A percentile compares a stretch with the other conserved stretches of the same genome.
Evolutionary conservation across 2,797 vertebrate genomes (phyloP).

Genomic region (Sylvia borin): DNA sequence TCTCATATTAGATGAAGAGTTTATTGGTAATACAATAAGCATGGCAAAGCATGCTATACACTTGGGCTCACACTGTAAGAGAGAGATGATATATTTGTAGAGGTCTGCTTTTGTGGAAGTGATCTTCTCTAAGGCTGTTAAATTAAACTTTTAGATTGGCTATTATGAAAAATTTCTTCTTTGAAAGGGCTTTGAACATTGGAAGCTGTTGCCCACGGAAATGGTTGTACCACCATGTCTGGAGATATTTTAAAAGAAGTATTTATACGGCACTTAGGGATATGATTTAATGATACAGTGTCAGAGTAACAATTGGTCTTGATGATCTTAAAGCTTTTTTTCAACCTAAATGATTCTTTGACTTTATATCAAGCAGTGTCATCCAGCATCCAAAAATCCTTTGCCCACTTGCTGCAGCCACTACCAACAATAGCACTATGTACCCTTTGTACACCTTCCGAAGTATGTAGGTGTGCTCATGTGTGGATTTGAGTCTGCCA

Average conservation of each 20-base stretch:
- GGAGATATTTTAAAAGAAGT: not conserved
- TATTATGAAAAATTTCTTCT: not conserved
- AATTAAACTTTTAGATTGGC: not conserved
- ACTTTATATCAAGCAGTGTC: not conserved
- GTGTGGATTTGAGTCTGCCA: not conserved
- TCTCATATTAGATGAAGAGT: not conserved
- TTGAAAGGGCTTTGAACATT: not conserved
- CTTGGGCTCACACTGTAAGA: not conserved
- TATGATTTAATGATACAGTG: not conserved
- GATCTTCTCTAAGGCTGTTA: not conserved
- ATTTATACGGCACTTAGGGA: rapidly evolving
- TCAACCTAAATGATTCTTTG: not conserved
- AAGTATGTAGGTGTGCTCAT: not conserved
- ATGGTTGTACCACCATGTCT: too few species aligned
- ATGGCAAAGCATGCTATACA: not conserved
- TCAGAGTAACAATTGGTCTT: not conserved
- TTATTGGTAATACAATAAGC: not conserved
- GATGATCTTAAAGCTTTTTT: not conserved
- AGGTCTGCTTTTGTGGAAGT: not conserved
- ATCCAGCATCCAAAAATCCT: not conserved
- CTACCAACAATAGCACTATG: not conserved
- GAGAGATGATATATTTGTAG: not conserved
- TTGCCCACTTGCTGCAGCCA: not conserved
- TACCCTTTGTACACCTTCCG: not conserved
- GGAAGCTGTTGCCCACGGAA: not conserved